A percentile compares a stretch with the other conserved stretches of the same genome.
Evolutionary conservation across 2,888 invertebrate genomes (phyloP).

Genomic region (Callosobruchus maculatus): DNA sequence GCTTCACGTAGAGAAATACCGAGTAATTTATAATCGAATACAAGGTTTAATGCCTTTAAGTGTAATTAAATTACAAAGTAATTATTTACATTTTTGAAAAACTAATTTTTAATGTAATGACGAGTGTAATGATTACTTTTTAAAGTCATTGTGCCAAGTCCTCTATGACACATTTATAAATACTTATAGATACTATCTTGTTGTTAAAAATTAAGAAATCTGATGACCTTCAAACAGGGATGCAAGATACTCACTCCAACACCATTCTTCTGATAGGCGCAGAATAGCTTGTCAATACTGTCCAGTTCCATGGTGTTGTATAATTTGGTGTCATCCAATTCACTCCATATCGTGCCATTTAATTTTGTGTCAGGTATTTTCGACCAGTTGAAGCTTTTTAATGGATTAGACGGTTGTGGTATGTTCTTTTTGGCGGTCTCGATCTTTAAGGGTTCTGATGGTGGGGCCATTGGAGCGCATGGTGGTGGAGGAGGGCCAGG

Average conservation of each 20-base stretch:
- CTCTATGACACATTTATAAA: no score
- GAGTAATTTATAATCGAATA: no score
- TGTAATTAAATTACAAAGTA: no score
- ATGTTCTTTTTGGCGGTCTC: conserved; percentile 78
- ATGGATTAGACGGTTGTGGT: conserved; percentile 86
- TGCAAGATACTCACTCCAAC: conserved; percentile 59
- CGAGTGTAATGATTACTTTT: no score
- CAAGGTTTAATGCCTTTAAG: no score
- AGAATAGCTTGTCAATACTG: conserved; percentile 89
- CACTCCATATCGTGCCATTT: conserved; percentile 92
- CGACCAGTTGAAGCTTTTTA: conserved; percentile 98
- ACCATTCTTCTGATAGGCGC: conserved; percentile 91
- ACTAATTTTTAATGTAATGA: no score
- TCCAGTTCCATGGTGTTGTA: conserved; percentile 90
- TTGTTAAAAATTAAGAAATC: no score
- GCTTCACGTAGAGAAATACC: no score
- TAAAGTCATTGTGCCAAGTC: no score
- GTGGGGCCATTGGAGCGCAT: conserved; percentile 60
- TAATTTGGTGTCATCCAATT: conserved; percentile 87
- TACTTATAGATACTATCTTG: no score
- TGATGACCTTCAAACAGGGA: not conserved
- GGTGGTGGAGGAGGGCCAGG: conserved; percentile 60
- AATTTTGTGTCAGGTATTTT: conserved; percentile 89
- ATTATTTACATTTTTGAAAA: no score
- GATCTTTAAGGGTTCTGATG: conserved; percentile 53